Base-by-base conservation (phyloP, 1,140 invertebrate species). In the Drosophila bocqueti region DNA sequence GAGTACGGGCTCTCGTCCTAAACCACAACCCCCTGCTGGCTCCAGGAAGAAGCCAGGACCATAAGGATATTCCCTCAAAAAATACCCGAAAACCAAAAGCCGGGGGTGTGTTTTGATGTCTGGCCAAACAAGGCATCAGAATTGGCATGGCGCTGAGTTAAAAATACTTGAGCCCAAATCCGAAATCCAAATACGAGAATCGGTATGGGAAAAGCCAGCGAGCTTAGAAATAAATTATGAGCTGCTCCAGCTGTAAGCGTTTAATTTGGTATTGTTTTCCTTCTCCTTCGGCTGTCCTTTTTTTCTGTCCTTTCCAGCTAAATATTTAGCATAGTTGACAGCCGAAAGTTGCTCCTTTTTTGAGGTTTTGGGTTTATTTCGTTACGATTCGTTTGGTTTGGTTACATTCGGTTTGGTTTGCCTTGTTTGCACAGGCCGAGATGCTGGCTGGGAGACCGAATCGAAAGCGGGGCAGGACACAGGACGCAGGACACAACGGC, bases 321-420 rank as follows among this genome's bases (percentile, higher is more conserved):
- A 89, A 83, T 87, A 83, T 87, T 89, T 60, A 73, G 84, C 83
- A 89, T 89, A 87, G 80, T 83, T 85, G 83, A 76, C 83, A 85
- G 79, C 83, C 45, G 71, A 85, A 78, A 85, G 65, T 85, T 86
- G 75, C 65, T 52, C 47, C 64, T 68, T 84, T 89, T 89, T 81
- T 84, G 84, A 84, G 85, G 85, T 90, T 79, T 78, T 89, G 82
- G 84, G 81, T 76, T 86, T 89, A 89, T 89, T 84, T 89, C 85
- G 85, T 90, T 89, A 84, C 83, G 83, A 86, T 85, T 73, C 83
- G 83, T 85, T 85, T 81, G 61, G 82, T 86, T 85, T 83, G 57
- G 76, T 81, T 89, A 83, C 63, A 66, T 66, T 54, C 52, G 59
- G 81, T 46, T 83, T 76, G 60, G 42, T 63, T 58, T 49, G 54